Percentiles rank a stretch among this genome's conserved stretches.
Evolutionary conservation across 2,888 invertebrate genomes (phyloP).

Genomic region (Lampropteryx suffumata): DNA sequence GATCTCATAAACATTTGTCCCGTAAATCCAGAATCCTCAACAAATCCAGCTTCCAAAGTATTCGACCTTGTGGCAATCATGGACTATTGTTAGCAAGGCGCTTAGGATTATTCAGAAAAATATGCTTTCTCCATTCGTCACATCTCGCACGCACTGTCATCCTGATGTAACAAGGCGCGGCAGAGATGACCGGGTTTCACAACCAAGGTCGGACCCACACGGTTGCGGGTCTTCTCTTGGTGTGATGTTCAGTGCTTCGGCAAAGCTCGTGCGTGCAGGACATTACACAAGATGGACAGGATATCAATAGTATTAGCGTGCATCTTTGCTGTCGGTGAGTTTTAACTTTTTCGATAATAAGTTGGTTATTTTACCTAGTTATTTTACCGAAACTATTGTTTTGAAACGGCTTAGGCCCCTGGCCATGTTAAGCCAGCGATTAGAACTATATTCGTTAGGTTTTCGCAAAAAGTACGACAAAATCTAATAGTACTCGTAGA

Average conservation of each 20-base stretch:
- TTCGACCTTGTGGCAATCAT: no score
- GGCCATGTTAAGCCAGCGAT: no score
- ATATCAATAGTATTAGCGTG: slow-evolving; percentile 63
- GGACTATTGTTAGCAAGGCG: no score
- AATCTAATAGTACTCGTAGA: no score
- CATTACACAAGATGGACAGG: slow-evolving; percentile 59
- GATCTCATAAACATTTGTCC: no score
- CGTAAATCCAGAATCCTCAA: no score
- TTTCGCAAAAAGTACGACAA: no score
- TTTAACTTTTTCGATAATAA: neutral
- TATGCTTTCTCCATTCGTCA: slow-evolving; percentile 10
- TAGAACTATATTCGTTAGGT: no score
- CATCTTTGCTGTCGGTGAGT: slow-evolving; percentile 67
- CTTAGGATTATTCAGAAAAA: neutral
- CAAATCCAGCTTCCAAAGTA: no score
- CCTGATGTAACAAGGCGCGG: slow-evolving; percentile 55
- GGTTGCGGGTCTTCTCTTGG: slow-evolving; percentile 35
- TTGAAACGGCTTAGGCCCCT: no score
- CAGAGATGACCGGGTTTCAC: slow-evolving; percentile 60
- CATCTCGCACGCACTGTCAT: neutral
- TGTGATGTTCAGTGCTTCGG: slow-evolving; percentile 55
- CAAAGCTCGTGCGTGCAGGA: slow-evolving; percentile 53
- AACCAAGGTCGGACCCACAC: slow-evolving; percentile 63
- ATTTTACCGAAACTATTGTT: no score
- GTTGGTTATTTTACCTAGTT: no score